Evolutionary conservation across 1,140 invertebrate species (phyloP).

Genomic region (Cherax destructor): DNA sequence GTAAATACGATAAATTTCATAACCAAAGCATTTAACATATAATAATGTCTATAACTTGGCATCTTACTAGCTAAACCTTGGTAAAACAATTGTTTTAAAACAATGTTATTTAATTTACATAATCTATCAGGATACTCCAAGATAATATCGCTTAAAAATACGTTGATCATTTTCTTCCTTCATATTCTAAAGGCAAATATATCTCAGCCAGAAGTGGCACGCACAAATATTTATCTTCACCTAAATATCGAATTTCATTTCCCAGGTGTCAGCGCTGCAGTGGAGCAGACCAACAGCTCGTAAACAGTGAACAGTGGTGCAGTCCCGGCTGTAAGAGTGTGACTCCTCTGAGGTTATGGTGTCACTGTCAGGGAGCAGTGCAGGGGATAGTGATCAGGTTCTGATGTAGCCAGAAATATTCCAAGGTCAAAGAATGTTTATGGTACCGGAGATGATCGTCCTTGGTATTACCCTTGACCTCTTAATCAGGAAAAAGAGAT

Average conservation of each 20-base stretch:
- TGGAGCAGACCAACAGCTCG: neutral
- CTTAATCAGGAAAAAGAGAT: too few relatives aligned
- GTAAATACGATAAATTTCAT: too few relatives aligned
- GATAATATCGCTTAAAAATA: too few relatives aligned
- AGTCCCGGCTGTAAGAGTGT: neutral
- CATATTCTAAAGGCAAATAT: neutral
- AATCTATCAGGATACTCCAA: too few relatives aligned
- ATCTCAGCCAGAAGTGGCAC: neutral
- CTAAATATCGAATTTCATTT: constrained; percentile 4
- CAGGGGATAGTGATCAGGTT: neutral
- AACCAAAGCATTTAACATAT: too few relatives aligned
- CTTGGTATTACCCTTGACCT: too few relatives aligned
- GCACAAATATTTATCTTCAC: neutral
- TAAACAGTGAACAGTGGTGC: neutral
- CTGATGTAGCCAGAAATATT: neutral
- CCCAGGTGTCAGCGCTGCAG: neutral
- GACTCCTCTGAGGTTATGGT: neutral
- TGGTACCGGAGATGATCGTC: too few relatives aligned
- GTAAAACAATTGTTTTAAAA: too few relatives aligned
- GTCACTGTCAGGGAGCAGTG: neutral
- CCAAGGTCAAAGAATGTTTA: too few relatives aligned
- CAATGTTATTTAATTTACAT: too few relatives aligned
- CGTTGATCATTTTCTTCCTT: neutral
- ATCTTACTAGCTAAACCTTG: too few relatives aligned
- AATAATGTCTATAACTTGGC: too few relatives aligned